phyloP scores from a whole-genome alignment of 64 coral and sea anemone species.

The Actinia equina region DNA sequence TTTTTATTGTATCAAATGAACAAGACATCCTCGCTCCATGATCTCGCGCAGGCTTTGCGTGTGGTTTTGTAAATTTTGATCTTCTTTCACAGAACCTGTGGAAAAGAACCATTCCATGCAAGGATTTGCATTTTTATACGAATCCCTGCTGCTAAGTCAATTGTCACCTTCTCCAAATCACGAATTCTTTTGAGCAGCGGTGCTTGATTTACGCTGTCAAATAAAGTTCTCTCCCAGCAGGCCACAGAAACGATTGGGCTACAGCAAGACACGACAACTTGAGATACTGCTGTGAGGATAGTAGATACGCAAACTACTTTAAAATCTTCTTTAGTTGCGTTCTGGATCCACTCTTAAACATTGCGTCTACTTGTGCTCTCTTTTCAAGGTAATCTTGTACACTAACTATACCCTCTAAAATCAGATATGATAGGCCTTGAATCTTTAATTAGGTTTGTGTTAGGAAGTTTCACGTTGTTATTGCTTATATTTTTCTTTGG shows the following conservation, averaged over 20 bases:
- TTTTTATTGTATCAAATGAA: neutral
- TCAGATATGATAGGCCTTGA: neutral
- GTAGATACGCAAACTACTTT: neutral
- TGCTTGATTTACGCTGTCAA: constrained; percentile 6
- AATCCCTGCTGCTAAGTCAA: constrained; percentile 5
- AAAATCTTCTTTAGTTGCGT: neutral
- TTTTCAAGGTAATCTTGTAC: neutral
- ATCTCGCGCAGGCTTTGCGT: neutral
- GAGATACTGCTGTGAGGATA: neutral
- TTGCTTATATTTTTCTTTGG: neutral
- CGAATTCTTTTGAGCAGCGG: constrained; percentile 7
- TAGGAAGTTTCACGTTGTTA: neutral
- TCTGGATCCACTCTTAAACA: neutral
- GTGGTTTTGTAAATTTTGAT: neutral
- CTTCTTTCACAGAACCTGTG: neutral
- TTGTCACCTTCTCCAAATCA: constrained; percentile 2
- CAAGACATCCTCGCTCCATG: neutral
- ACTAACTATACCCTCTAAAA: neutral
- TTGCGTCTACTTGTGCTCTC: neutral
- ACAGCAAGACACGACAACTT: neutral
- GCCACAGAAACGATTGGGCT: neutral
- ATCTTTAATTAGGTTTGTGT: neutral
- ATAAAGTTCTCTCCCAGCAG: constrained; percentile 9
- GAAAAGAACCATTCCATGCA: neutral
- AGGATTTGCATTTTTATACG: neutral